These are phyloP conservation scores for Lepidostoma basale DNA, from an alignment of 1,140 invertebrate genomes.

Conservation along the genomic window DNA sequence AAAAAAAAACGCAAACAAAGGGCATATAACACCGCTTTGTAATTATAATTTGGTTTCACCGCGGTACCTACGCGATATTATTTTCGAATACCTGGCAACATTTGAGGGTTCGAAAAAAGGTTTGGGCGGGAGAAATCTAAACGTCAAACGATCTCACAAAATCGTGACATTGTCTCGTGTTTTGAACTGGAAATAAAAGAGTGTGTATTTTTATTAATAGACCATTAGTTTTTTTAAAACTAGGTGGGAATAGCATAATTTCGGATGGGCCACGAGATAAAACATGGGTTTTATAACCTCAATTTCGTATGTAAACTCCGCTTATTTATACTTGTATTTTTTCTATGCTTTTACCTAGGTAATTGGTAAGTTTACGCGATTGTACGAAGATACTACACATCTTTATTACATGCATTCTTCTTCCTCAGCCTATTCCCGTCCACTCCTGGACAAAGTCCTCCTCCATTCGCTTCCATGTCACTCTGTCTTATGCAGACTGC, in stretches of 20 bases:
- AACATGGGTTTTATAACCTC: neutral
- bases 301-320: too few relatives aligned
- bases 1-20: slow-evolving; percentile 16
- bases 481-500: too few relatives aligned
- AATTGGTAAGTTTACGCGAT: too few relatives aligned
- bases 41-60: slow-evolving; percentile 7
- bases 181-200: neutral
- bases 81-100: neutral
- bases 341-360: too few relatives aligned
- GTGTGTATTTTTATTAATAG: neutral
- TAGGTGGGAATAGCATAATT: slow-evolving; percentile 4
- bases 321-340: too few relatives aligned
- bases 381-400: too few relatives aligned
- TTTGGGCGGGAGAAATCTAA: slow-evolving; percentile 4
- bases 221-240: neutral
- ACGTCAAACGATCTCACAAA: slow-evolving; percentile 8
- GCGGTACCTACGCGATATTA: neutral
- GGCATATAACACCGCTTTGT: slow-evolving; percentile 1
- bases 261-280: neutral
- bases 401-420: too few relatives aligned
- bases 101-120: neutral
- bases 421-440: too few relatives aligned
- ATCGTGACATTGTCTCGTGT: neutral
- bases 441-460: too few relatives aligned
- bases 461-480: too few relatives aligned